Base-by-base conservation (phyloP, 2,888 invertebrate genomes). In the Rhopalosiphum nymphaeae region DNA sequence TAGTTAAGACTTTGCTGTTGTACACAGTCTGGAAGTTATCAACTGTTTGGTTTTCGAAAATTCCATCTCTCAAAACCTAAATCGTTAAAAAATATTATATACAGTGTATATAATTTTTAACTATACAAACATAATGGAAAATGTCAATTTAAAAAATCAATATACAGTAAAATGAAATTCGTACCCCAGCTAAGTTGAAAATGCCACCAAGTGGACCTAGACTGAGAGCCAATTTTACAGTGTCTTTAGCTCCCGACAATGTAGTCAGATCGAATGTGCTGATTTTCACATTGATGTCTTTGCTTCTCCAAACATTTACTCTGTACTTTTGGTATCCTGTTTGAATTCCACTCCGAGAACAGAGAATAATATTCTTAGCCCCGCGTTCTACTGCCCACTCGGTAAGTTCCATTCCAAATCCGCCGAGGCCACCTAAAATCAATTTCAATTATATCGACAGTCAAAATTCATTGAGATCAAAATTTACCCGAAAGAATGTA, bases 131-230 rank as follows among this genome's bases (percentile, higher is more conserved):
- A n/a, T n/a, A n/a, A n/a, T n/a, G n/a, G n/a, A n/a, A n/a, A n/a
- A n/a, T n/a, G n/a, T n/a, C n/a, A n/a, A n/a, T n/a, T n/a, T n/a
- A n/a, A n/a, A n/a, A n/a, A n/a, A n/a, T 56, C 44, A 29, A 16
- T 21, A 42, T 53, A 53, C 87, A 26, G 25, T 91, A 13, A 3
- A n/a, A 61, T 56, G 2, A 29, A 36, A n/a, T 67, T 91, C 56
- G 44, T 94, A 95, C 95, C 84, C 94, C 95, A 13, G 95, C 95
- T 36, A 95, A 94, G 61, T 95, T 95, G 85, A 95, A 95, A 88
- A 95, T 93, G 2, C 94, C 95, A 57, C 91, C 95, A 29, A 95
- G 89, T 36, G 90, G 46, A 21, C 94, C 94, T 53, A 95, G 61
- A 16, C 86, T 89, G 5, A 92, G 29, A 9, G 95, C 95, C 78